phyloP scores from a whole-genome alignment of 2,888 invertebrate species.

The Agrochola circellaris region DNA sequence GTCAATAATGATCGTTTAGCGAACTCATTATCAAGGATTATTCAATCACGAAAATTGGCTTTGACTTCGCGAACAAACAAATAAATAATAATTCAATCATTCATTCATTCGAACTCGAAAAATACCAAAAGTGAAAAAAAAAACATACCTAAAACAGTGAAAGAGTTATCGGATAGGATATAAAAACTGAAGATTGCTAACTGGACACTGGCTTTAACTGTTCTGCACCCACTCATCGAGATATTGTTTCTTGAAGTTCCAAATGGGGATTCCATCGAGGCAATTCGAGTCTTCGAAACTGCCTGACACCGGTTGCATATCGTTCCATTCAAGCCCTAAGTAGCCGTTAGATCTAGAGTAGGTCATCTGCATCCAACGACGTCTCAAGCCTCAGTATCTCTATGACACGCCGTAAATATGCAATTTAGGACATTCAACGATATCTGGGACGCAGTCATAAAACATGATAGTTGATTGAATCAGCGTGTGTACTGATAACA shows the following conservation, averaged over 20 bases:
- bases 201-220: background rate
- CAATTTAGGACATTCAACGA: slow-evolving; percentile 44
- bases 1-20: background rate
- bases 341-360: slow-evolving; percentile 41
- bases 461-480: slow-evolving; percentile 47
- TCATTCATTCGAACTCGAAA: no score
- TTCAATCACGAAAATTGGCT: background rate
- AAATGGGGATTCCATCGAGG: slow-evolving; percentile 15
- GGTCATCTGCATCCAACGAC: slow-evolving; percentile 30
- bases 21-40: background rate
- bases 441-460: slow-evolving; percentile 30
- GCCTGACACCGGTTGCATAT: slow-evolving; percentile 16
- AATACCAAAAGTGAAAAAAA: background rate
- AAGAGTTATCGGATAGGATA: background rate
- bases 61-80: background rate
- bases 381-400: slow-evolving; percentile 26
- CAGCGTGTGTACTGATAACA: slow-evolving; percentile 11
- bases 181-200: background rate
- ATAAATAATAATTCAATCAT: no score
- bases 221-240: background rate
- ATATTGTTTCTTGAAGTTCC: slow-evolving; percentile 16
- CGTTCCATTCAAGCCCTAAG: slow-evolving; percentile 17
- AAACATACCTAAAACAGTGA: background rate
- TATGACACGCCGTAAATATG: slow-evolving; percentile 41
- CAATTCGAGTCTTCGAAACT: slow-evolving; percentile 2